These are phyloP conservation scores for Danio choprae DNA, from an alignment of 2,797 vertebrate species.

Conservation along the genomic window DNA sequence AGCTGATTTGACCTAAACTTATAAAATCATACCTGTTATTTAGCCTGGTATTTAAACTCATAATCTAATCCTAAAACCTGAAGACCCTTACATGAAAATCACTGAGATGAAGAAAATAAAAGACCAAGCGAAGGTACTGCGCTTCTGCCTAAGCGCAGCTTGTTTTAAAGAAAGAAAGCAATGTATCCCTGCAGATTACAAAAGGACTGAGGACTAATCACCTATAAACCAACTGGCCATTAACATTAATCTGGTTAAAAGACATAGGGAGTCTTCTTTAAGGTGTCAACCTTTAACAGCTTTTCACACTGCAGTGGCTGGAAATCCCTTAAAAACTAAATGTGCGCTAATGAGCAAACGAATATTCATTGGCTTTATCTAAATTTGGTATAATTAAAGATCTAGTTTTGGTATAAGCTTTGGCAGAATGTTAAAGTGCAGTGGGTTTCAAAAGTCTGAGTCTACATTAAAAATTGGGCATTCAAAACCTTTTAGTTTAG, in stretches of 20 bases:
- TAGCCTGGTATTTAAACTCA: not conserved
- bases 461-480: not conserved
- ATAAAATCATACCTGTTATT: slow-evolving; percentile 14
- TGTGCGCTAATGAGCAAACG: not conserved
- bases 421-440: not conserved
- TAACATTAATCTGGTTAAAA: slow-evolving; percentile 69
- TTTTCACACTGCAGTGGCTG: slow-evolving; percentile 29
- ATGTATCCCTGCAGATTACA: slow-evolving; percentile 43
- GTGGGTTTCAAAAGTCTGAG: not conserved
- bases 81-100: slow-evolving; percentile 17
- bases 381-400: not conserved
- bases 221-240: slow-evolving; percentile 58
- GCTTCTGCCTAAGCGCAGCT: slow-evolving; percentile 36
- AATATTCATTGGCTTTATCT: not conserved
- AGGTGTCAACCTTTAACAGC: slow-evolving; percentile 51
- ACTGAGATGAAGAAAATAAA: not conserved
- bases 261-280: slow-evolving; percentile 50
- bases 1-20: not conserved
- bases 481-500: not conserved
- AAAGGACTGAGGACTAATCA: slow-evolving; percentile 60
- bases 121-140: not conserved
- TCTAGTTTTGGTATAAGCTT: not conserved
- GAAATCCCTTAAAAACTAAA: slow-evolving; percentile 26
- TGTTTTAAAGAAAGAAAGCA: slow-evolving; percentile 54
- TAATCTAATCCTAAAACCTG: not conserved